A percentile compares a stretch with the other conserved stretches of the same genome.
These are phyloP conservation scores for Grallaria varia DNA, from an alignment of 2,113 vertebrate species.

Conservation along the genomic window DNA sequence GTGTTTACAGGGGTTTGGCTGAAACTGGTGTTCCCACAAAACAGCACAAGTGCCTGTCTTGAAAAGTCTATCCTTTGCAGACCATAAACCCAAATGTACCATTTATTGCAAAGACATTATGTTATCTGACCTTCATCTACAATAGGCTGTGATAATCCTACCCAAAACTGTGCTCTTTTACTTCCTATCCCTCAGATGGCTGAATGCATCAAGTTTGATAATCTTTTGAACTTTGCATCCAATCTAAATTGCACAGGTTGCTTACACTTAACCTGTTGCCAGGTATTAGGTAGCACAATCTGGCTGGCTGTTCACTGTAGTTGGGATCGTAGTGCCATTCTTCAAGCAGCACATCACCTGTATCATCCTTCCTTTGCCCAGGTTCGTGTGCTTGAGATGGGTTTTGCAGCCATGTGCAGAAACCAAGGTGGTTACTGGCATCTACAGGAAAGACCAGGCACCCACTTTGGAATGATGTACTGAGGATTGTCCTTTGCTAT, in stretches of 20 bases:
- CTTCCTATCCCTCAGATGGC: not conserved
- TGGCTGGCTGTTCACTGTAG: not conserved
- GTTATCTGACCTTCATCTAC: not conserved
- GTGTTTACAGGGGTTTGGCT: not conserved
- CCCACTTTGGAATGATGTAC: not conserved
- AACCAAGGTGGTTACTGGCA: not conserved
- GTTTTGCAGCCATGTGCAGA: not conserved
- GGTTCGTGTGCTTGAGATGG: not conserved
- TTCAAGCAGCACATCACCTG: accelerated
- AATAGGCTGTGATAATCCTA: not conserved
- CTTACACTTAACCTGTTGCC: not conserved
- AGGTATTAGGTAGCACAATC: not conserved
- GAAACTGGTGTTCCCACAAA: not conserved
- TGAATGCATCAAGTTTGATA: not conserved
- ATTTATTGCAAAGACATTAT: not conserved
- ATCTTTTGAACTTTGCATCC: not conserved
- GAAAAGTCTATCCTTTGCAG: not conserved
- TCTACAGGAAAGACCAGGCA: not conserved
- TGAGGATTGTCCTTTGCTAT: not conserved
- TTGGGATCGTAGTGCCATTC: not conserved
- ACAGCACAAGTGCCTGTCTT: not conserved
- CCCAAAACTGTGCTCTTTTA: not conserved
- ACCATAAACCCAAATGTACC: not conserved
- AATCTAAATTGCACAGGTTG: not conserved
- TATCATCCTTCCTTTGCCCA: not conserved